Base-by-base conservation (phyloP, 2,113 vertebrate genomes). In the Halichoerus grypus region DNA sequence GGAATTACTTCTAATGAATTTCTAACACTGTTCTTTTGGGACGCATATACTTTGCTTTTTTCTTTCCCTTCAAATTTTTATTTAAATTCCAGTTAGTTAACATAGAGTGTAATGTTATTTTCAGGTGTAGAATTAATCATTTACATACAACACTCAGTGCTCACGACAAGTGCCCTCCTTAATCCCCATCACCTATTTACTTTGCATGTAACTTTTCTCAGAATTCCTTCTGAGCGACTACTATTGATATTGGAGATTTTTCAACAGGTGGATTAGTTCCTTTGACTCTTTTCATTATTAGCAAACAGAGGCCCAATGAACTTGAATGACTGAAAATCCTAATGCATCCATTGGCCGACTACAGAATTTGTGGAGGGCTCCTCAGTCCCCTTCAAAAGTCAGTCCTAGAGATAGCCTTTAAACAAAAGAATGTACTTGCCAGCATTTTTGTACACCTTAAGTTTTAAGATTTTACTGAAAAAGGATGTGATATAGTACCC, bases 401-500 rank as follows among this genome's bases (percentile, higher is more conserved):
- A 83, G 19, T 91, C 55, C 59, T 94, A 91, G 24, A 93, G 65
- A 46, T 79, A 85, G 55, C 49, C 39, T 84, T 95, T 83, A 91
- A 57, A 93, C 61, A 90, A 92, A 95, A 94, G 61, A 53, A 86
- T 28, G 24, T 67, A 82, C 80, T 88, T 91, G 49, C 71, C 46
- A 77, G 80, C 63, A 82, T 92, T 96, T 97, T 95, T 59, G 61
- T 82, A 76, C 39, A 36, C 85, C 72, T 84, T 91, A 67, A 63
- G 22, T 93, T 97, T 93, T 94, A 65, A 97, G 46, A 94, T 88
- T 97, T 94, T 94, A 46, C 11, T 55, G 18, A 63, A 93, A 85
- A 88, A 79, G 2, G 31, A 46, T 85, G 33, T 95, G 77, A 71
- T 79, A 76, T 36, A 55, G 51, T 95, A 71, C 28, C 33, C 74